Base-by-base conservation (phyloP, 2,888 invertebrate genomes). In the Ditylenchus weischeri region DNA sequence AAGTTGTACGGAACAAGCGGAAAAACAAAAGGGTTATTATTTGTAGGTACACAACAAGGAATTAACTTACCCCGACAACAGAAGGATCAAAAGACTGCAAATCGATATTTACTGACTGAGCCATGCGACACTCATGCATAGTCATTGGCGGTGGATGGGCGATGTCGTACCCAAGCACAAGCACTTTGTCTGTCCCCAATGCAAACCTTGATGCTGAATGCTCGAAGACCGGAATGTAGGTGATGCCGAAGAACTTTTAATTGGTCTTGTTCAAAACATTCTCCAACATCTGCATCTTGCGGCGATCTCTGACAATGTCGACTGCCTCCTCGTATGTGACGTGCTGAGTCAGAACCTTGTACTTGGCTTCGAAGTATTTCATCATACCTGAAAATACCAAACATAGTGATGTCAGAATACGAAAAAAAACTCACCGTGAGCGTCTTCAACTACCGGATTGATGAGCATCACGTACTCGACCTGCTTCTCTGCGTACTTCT, bases 81-180 rank as follows among this genome's bases (percentile, higher is more conserved):
- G 57, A 54, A 2, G 57, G 57, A 54, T 54, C 57, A 29, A 54
- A 54, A 11, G 57, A 54, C 10, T 54, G 57, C 57, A 54, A 18
- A 18, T 54, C 57, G 10, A 54, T 10, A 8, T 29, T 23, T 10
- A 54, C 57, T 18, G 57, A 29, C 29, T 54, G 57, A 2, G 29
- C 57, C 57, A 54, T 54, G 2, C 57, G 57, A 10, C 57, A 10
- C 8, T 54, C 57, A 13, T 29, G 23, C 23, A 29, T 29, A 8
- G 57, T 54, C 57, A 54, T 54, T n/a, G 5, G 29, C 2, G 65
- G 35, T 50, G 72, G 72, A 57, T 72, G 73, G 19, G 73, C 63
- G 3, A 72, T 69, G 57, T 73, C 72, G 21, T 72, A 71, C 19
- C 72, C 72, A 29, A 72, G 63, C 18, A 72, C 66, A 7, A 72